Conservation (phyloP, 2,888 invertebrate species). For the Erebia aethiops region DNA sequence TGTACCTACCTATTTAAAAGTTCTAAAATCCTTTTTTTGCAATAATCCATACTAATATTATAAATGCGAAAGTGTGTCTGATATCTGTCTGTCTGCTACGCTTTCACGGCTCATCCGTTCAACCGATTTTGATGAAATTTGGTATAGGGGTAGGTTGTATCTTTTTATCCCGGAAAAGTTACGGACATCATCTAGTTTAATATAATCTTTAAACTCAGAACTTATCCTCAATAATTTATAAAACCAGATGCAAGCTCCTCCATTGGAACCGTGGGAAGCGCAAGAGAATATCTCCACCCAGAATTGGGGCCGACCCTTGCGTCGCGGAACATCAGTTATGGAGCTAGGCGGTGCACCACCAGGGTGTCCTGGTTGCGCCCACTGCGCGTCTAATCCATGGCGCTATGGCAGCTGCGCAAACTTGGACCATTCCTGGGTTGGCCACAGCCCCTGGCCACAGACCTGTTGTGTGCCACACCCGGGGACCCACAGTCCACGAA, state of each 20-base stretch:
- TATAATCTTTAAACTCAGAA: not conserved
- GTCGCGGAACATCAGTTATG: slow-evolving; percentile 71
- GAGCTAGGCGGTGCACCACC: slow-evolving; percentile 61
- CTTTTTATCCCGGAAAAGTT: too few relatives aligned
- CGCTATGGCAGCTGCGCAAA: slow-evolving; percentile 76
- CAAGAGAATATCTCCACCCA: slow-evolving; percentile 52
- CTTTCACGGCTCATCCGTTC: too few relatives aligned
- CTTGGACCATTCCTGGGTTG: slow-evolving; percentile 65
- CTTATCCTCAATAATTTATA: not conserved
- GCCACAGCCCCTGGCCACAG: slow-evolving; percentile 47
- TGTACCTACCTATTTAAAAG: too few relatives aligned
- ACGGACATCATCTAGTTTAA: too few relatives aligned
- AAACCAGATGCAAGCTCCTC: slow-evolving; percentile 41
- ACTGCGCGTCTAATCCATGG: slow-evolving; percentile 58
- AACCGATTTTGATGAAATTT: too few relatives aligned
- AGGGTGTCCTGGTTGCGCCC: slow-evolving; percentile 47
- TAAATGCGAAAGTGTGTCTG: too few relatives aligned
- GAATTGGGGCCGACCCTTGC: slow-evolving; percentile 66
- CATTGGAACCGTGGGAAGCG: slow-evolving; percentile 62
- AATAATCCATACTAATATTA: too few relatives aligned
- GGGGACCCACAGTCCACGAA: slow-evolving; percentile 42
- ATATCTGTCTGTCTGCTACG: too few relatives aligned
- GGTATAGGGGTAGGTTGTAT: too few relatives aligned
- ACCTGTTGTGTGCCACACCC: slow-evolving; percentile 54
- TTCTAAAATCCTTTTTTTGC: too few relatives aligned